Evolutionary conservation across 2,113 vertebrate genomes (phyloP).

Genomic region (Paralichthys olivaceus): DNA sequence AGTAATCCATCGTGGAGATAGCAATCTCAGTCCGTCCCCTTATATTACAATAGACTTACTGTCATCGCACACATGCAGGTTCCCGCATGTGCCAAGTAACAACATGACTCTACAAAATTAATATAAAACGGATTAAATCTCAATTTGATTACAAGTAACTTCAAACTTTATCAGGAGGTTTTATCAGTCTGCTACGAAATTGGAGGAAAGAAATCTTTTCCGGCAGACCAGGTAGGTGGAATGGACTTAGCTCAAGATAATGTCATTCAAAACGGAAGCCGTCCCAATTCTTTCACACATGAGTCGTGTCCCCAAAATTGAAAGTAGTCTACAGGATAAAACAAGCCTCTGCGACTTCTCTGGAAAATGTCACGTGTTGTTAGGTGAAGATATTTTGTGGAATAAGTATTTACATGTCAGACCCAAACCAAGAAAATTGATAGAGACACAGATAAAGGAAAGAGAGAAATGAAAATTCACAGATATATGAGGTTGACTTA

Average conservation of each 20-base stretch:
- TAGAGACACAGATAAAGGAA: constrained; percentile 4
- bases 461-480: not conserved
- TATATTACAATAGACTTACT: constrained; percentile 37
- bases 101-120: constrained; percentile 11
- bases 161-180: constrained; percentile 34
- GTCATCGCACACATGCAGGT: constrained; percentile 37
- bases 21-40: constrained; percentile 68
- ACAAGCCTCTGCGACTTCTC: not conserved
- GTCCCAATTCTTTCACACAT: constrained; percentile 47
- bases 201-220: constrained; percentile 22
- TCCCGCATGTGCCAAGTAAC: constrained; percentile 25
- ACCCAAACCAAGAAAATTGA: not conserved
- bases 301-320: constrained; percentile 48
- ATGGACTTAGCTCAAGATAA: constrained; percentile 54
- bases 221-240: constrained; percentile 41
- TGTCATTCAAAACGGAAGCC: constrained; percentile 56
- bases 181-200: constrained; percentile 36
- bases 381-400: too few species aligned
- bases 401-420: too few species aligned
- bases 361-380: too few species aligned
- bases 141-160: constrained; percentile 45
- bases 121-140: constrained; percentile 9
- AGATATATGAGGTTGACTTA: not conserved
- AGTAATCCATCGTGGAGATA: constrained; percentile 83
- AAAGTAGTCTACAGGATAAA: constrained; percentile 16